Evolutionary conservation across 2,797 vertebrate species (phyloP).

Genomic region (Dendrocincla fuliginosa): DNA sequence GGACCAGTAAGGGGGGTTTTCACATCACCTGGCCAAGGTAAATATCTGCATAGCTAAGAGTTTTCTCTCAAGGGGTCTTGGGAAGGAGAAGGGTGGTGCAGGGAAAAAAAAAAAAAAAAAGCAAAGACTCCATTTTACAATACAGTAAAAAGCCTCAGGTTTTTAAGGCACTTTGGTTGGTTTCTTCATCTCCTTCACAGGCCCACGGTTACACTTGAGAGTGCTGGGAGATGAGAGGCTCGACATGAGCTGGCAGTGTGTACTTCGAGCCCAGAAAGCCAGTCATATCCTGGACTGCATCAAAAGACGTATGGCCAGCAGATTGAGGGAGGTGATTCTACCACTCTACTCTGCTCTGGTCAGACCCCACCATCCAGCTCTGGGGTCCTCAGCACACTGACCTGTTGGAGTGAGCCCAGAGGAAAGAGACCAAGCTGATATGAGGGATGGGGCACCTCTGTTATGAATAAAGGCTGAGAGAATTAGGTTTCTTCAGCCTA

Average conservation of each 20-base stretch:
- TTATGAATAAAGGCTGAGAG: not conserved
- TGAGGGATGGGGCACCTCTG: not conserved
- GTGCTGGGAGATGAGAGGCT: not conserved
- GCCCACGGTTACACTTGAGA: not conserved
- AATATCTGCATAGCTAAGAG: too few species aligned
- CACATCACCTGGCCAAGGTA: too few species aligned
- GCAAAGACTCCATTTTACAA: too few species aligned
- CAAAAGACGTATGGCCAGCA: not conserved
- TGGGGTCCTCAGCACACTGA: accelerated
- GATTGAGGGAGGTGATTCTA: not conserved
- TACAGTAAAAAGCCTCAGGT: too few species aligned
- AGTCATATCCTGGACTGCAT: not conserved
- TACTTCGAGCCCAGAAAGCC: too few species aligned
- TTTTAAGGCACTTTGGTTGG: too few species aligned
- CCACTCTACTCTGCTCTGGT: accelerated
- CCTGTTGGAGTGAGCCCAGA: not conserved
- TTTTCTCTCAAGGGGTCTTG: too few species aligned
- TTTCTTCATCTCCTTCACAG: too few species aligned
- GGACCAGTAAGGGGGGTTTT: too few species aligned
- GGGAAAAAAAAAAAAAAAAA: too few species aligned
- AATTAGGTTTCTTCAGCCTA: not conserved
- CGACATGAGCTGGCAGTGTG: not conserved
- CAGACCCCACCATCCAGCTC: not conserved
- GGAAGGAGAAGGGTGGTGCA: too few species aligned
- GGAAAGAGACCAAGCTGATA: accelerated